Percentiles rank a stretch among this genome's conserved stretches.
Conservation (phyloP, 23 tunicate species). For the Halocynthia roretzi region DNA sequence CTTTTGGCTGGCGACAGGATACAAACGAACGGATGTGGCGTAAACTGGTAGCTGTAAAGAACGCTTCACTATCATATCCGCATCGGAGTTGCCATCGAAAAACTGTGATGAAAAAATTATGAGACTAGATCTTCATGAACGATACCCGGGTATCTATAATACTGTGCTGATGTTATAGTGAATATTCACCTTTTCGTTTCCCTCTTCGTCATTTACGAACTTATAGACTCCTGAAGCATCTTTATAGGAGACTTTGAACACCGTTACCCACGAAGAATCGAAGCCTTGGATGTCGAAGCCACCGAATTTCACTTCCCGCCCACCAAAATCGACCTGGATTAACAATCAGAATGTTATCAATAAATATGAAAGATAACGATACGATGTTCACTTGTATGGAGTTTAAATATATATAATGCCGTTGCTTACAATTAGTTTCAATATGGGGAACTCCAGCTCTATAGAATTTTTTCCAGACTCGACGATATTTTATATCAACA, state of each 20-base stretch:
- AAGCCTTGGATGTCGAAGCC: not conserved
- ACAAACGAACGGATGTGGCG: not conserved
- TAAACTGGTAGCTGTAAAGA: not conserved
- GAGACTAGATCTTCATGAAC: not conserved
- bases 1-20: not conserved
- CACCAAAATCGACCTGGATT: slow-evolving; percentile 1
- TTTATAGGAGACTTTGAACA: not conserved
- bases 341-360: no score
- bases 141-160: no score
- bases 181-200: not conserved
- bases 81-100: not conserved
- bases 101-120: slow-evolving; percentile 1
- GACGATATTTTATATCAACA: no score
- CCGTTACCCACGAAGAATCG: not conserved
- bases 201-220: not conserved
- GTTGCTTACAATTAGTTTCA: no score
- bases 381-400: no score
- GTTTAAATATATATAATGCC: no score
- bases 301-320: not conserved
- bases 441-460: no score
- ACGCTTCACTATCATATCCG: not conserved
- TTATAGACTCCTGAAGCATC: not conserved
- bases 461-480: no score
- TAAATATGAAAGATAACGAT: no score
- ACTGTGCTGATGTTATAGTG: not conserved